Conservation (phyloP, 2,113 vertebrate genomes). For the Marmota flaviventris region DNA sequence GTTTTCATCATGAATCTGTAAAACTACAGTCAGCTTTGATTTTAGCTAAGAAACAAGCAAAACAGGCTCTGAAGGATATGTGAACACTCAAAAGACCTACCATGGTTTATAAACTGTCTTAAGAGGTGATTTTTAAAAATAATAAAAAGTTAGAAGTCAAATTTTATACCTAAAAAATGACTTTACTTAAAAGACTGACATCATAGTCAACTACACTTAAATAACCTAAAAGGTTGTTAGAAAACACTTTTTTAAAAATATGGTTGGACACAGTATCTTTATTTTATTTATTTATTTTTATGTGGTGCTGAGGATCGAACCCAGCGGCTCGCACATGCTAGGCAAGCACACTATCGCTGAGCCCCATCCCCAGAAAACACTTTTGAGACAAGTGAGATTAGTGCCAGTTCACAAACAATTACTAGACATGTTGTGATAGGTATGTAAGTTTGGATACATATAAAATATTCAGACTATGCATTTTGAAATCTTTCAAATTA, state of each 20-base stretch:
- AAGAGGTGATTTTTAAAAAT: slow-evolving; percentile 59
- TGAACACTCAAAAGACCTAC: slow-evolving; percentile 4
- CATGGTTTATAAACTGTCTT: not conserved
- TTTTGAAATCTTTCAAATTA: slow-evolving; percentile 18
- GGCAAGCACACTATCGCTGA: no score
- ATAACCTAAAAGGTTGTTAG: not conserved
- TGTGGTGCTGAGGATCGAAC: no score
- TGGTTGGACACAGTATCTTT: no score
- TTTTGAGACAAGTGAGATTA: not conserved
- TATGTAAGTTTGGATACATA: not conserved
- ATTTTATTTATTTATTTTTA: no score
- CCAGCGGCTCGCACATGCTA: no score
- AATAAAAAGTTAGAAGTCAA: slow-evolving; percentile 20
- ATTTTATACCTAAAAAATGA: slow-evolving; percentile 43
- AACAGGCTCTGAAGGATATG: not conserved
- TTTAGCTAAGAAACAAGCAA: slow-evolving; percentile 11
- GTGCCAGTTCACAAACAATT: not conserved
- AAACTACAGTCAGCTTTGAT: not conserved
- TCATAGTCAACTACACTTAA: not conserved
- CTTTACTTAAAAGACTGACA: slow-evolving; percentile 40
- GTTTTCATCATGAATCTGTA: slow-evolving; percentile 2
- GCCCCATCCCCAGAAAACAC: not conserved
- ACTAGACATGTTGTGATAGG: not conserved
- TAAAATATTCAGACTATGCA: not conserved
- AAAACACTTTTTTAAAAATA: not conserved